A percentile compares a stretch with the other conserved stretches of the same genome.
phyloP scores from a whole-genome alignment of 2,888 invertebrate species.

The Drosophila pseudotalamancana region DNA sequence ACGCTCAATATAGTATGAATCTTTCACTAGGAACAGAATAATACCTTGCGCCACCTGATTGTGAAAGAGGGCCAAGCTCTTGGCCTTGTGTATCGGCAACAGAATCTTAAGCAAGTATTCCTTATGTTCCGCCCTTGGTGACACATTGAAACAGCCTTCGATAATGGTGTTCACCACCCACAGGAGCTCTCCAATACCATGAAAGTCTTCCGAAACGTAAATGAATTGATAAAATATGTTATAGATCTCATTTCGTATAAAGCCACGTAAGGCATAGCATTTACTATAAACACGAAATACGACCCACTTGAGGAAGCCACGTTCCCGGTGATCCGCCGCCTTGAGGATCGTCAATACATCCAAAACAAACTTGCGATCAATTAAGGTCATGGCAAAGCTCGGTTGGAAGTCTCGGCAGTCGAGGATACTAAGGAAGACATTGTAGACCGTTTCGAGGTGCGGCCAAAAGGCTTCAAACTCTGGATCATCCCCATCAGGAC shows the following conservation, averaged over 20 bases:
- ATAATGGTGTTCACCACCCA: neutral
- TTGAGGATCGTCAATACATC: neutral
- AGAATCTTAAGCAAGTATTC: neutral
- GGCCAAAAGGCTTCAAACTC: neutral
- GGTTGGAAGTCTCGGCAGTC: neutral
- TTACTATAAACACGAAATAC: neutral
- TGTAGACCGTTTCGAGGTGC: neutral
- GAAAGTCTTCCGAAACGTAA: neutral
- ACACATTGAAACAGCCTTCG: neutral
- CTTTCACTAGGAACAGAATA: neutral
- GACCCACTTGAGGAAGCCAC: neutral
- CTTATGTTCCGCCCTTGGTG: neutral
- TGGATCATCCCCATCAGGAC: neutral
- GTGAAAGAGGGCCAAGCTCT: neutral
- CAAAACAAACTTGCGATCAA: slow-evolving; percentile 1
- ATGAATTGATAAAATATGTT: slow-evolving; percentile 3
- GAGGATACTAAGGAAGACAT: neutral
- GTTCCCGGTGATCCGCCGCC: neutral
- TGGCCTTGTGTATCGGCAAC: slow-evolving; percentile 2
- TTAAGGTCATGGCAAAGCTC: neutral
- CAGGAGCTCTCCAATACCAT: neutral
- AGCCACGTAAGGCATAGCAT: neutral
- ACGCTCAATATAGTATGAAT: neutral
- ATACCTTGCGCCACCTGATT: neutral
- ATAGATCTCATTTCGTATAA: neutral